Base-by-base conservation (phyloP, 2,888 invertebrate genomes). In the Eristalis arbustorum region DNA sequence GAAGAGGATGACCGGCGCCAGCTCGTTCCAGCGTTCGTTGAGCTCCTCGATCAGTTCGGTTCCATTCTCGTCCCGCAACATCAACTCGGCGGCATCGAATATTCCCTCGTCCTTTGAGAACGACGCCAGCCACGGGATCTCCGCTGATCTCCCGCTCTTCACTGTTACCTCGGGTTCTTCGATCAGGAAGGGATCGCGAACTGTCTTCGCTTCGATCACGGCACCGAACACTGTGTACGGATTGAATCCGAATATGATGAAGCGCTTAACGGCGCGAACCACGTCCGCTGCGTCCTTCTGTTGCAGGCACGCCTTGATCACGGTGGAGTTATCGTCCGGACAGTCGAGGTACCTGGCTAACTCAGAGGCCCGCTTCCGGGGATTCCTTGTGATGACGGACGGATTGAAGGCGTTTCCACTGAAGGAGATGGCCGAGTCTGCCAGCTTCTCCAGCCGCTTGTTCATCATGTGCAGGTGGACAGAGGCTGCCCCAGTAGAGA, bases 221-320 rank as follows among this genome's bases (percentile, higher is more conserved):
- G 96, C 96, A 0, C 95, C 96, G 91, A 96, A 96, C 0, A 96
- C 95, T 0, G 96, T 94, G 90, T 96, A 96, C 84, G 96, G 95
- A 91, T 95, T 94, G 89, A 95, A 95, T 18, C 95, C 91, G 93
- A 94, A 95, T 28, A 94, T 93, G 6, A 91, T 88, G 28, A 92
- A 90, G 22, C 79, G 75, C 13, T 74, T 72, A 0, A 90, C 89
- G 0, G 94, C 94, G 71, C 94, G 92, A 1, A 96, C 95, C 28
- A 96, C 92, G 66, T 94, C 93, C 56, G 93, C 93, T 0, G 94
- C 95, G 0, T 96, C 94, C 64, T 95, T 93, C 87, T 93, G 92
- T 89, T 94, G 94, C 59, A 96, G 92, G 90, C 96, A 96, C 10
- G 94, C 94, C 0, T 96, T 93, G 92, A 96, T 94, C 31, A 94